Percentiles rank a stretch among this genome's conserved stretches.
Evolutionary conservation across 2,797 vertebrate species (phyloP).

Genomic region (Muraenolepis orangiensis): DNA sequence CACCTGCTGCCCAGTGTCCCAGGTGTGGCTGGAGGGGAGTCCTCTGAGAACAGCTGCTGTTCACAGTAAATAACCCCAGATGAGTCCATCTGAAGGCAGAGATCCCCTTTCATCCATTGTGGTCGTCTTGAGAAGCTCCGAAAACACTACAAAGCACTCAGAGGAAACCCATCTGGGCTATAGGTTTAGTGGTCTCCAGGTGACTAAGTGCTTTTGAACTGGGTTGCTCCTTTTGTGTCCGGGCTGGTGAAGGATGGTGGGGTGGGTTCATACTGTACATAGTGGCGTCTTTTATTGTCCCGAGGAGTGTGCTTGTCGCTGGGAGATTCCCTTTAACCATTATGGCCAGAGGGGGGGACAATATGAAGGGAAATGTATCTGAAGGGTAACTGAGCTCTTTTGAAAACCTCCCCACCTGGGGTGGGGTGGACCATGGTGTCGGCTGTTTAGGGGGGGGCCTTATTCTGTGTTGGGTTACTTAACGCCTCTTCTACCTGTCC

Average conservation of each 20-base stretch:
- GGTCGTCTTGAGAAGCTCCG: constrained; percentile 51
- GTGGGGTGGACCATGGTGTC: background rate
- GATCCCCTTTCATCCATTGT: constrained; percentile 73
- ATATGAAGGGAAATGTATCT: constrained; percentile 12
- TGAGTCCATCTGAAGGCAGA: constrained; percentile 51
- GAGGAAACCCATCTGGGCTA: constrained; percentile 62
- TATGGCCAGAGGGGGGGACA: constrained; percentile 21
- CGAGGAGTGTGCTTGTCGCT: background rate
- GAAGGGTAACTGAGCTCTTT: constrained; percentile 34
- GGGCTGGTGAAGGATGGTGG: constrained; percentile 31
- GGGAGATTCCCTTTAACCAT: constrained; percentile 29
- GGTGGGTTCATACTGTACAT: background rate
- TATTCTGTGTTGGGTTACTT: constrained; percentile 24
- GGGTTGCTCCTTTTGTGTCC: constrained; percentile 50
- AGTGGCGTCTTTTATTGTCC: constrained; percentile 20
- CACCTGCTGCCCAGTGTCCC: constrained; percentile 15
- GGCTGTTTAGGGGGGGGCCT: background rate
- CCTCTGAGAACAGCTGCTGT: constrained; percentile 42
- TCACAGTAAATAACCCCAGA: constrained; percentile 53
- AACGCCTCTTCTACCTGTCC: constrained; percentile 46
- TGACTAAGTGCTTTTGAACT: constrained; percentile 70
- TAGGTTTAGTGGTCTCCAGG: constrained; percentile 59
- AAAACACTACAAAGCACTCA: constrained; percentile 51
- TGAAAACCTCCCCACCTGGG: background rate
- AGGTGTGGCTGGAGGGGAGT: constrained; percentile 21